These are phyloP conservation scores for Marisa cornuarietis DNA, from an alignment of 1,140 invertebrate species.

Conservation along the genomic window DNA sequence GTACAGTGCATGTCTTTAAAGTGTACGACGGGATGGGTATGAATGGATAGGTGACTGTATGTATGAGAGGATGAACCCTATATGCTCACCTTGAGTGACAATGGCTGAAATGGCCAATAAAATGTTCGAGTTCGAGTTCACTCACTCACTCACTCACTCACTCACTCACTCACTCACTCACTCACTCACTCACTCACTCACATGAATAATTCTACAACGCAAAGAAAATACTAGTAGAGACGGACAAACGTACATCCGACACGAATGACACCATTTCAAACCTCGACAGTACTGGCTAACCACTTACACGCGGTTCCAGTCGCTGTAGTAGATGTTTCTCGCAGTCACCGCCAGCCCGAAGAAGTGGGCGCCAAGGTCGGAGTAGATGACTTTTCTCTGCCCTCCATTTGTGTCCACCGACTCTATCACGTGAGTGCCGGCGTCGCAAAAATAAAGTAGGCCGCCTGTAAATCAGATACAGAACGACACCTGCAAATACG, in stretches of 20 bases:
- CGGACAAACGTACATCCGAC: too few relatives aligned
- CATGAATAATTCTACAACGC: not conserved
- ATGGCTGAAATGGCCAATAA: too few relatives aligned
- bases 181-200: not conserved
- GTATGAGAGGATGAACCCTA: too few relatives aligned
- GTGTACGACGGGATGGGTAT: too few relatives aligned
- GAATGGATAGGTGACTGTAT: too few relatives aligned
- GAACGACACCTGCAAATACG: not conserved
- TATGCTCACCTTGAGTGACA: too few relatives aligned
- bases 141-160: too few relatives aligned
- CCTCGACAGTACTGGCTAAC: not conserved
- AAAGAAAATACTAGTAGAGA: too few relatives aligned
- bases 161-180: too few relatives aligned
- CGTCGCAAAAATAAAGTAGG: constrained; percentile 39
- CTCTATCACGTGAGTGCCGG: constrained; percentile 40
- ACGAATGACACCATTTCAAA: not conserved
- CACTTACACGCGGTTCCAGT: constrained; percentile 32
- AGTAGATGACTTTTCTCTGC: constrained; percentile 22
- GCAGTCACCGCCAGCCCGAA: constrained; percentile 24
- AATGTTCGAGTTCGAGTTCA: too few relatives aligned
- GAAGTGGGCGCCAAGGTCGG: constrained; percentile 28
- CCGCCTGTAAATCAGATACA: constrained; percentile 21
- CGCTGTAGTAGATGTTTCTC: constrained; percentile 29
- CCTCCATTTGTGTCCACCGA: constrained; percentile 31
- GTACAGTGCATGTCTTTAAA: too few relatives aligned